phyloP scores from a whole-genome alignment of 2,888 invertebrate genomes.

The Lasioglossum zephyrum region DNA sequence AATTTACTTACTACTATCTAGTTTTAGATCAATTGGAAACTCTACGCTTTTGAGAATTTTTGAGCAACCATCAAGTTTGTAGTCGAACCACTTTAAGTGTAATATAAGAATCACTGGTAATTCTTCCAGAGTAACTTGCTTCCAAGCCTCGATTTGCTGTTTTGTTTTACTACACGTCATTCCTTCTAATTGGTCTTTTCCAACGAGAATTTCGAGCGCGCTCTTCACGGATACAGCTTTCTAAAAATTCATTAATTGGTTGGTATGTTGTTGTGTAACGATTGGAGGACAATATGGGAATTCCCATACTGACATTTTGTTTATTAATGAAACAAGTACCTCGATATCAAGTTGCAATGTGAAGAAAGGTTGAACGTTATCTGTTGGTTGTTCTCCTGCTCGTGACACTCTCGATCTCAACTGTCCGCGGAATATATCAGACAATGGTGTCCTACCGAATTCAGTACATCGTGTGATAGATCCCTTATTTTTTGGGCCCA shows the following conservation, averaged over 20 bases:
- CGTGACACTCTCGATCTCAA: slow-evolving; percentile 93
- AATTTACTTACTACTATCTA: slow-evolving; percentile 92
- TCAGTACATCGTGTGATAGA: slow-evolving; percentile 94
- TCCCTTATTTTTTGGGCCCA: slow-evolving; percentile 95
- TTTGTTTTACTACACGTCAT: slow-evolving; percentile 93
- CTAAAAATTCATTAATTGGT: slow-evolving; percentile 84
- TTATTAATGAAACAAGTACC: slow-evolving; percentile 84
- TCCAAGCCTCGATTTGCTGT: slow-evolving; percentile 94
- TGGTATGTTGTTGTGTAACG: not conserved
- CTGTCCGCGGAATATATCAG: slow-evolving; percentile 97
- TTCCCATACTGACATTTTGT: not conserved
- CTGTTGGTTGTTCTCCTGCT: slow-evolving; percentile 91
- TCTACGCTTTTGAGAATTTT: slow-evolving; percentile 97
- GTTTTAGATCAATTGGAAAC: slow-evolving; percentile 94
- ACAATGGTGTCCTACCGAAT: slow-evolving; percentile 93
- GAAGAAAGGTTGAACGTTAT: slow-evolving; percentile 97
- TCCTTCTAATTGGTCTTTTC: slow-evolving; percentile 94
- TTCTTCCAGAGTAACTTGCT: slow-evolving; percentile 95
- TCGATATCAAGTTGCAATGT: slow-evolving; percentile 97
- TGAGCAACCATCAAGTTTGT: slow-evolving; percentile 93
- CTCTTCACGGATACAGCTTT: slow-evolving; percentile 93
- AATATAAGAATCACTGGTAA: slow-evolving; percentile 95
- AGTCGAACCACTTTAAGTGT: slow-evolving; percentile 97
- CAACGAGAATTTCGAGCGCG: slow-evolving; percentile 94
- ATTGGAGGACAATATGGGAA: not conserved